Evolutionary conservation across 2,888 invertebrate species (phyloP).

Genomic region (Meiosimyza platycephala): DNA sequence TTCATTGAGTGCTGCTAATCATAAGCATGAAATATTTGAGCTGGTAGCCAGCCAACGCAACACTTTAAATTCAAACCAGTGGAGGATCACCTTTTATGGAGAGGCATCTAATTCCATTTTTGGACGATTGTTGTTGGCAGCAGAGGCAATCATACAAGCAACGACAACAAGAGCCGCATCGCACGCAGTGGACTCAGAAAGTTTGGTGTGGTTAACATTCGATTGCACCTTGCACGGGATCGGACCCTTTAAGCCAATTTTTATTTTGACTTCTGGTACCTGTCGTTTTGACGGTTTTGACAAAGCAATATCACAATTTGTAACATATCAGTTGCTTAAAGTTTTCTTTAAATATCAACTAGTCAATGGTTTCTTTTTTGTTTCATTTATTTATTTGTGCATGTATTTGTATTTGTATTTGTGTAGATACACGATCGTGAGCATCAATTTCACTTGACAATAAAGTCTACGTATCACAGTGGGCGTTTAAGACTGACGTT

Average conservation of each 20-base stretch:
- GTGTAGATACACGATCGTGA: not conserved
- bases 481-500: too few species aligned
- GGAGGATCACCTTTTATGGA: constrained; percentile 23
- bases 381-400: not conserved
- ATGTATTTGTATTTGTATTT: not conserved
- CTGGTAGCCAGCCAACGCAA: constrained; percentile 16
- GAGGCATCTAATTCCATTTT: constrained; percentile 17
- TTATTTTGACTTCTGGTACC: not conserved
- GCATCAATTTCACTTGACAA: constrained; percentile 14
- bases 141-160: constrained; percentile 5
- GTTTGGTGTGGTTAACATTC: not conserved
- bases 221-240: constrained; percentile 19
- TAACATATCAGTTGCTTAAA: too few species aligned
- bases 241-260: constrained; percentile 9
- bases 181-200: not conserved
- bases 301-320: too few species aligned
- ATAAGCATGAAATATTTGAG: constrained; percentile 19
- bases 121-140: constrained; percentile 1
- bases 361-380: not conserved
- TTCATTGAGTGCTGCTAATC: constrained; percentile 17
- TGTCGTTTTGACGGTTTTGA: too few species aligned
- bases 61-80: constrained; percentile 13
- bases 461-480: not conserved
- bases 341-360: not conserved
- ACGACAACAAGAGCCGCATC: constrained; percentile 5